Evolutionary conservation across 1,140 invertebrate genomes (phyloP).

Genomic region (Rhopalosiphum padi): DNA sequence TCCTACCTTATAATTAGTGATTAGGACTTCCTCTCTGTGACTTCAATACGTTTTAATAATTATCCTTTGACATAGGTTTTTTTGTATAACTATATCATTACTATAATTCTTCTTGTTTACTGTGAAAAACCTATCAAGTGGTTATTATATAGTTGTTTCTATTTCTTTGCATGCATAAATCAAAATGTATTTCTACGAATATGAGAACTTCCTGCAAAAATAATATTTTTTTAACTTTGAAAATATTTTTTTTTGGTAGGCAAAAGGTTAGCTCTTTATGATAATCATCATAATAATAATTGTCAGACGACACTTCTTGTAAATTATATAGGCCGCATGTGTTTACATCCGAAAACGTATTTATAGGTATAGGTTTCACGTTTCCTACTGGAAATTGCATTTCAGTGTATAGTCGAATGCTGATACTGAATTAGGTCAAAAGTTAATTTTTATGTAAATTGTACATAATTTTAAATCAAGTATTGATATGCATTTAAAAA

Average conservation of each 20-base stretch:
- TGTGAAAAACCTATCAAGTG: not conserved
- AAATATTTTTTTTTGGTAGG: conserved; percentile 10
- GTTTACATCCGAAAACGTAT: conserved; percentile 28
- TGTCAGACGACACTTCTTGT: conserved; percentile 39
- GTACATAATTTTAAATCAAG: not conserved
- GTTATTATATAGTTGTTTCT: not conserved
- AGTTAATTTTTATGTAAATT: not conserved
- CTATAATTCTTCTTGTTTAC: conserved; percentile 9
- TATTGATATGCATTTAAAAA: not conserved
- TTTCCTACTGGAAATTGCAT: not conserved
- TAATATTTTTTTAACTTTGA: conserved; percentile 7
- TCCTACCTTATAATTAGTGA: not conserved
- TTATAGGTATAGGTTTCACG: conserved; percentile 43
- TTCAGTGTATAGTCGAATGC: too few relatives aligned
- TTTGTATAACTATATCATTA: not conserved
- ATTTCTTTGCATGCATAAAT: conserved; percentile 20
- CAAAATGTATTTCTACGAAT: conserved; percentile 7
- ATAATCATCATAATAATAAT: conserved; percentile 35
- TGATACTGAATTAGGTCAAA: not conserved
- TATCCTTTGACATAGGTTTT: not conserved
- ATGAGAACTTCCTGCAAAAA: conserved; percentile 52
- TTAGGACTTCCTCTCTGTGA: conserved; percentile 25
- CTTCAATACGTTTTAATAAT: not conserved
- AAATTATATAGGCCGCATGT: conserved; percentile 45
- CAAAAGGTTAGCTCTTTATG: conserved; percentile 37